phyloP scores from a whole-genome alignment of 2,888 invertebrate genomes.

The Cremastobaeus sp. region DNA sequence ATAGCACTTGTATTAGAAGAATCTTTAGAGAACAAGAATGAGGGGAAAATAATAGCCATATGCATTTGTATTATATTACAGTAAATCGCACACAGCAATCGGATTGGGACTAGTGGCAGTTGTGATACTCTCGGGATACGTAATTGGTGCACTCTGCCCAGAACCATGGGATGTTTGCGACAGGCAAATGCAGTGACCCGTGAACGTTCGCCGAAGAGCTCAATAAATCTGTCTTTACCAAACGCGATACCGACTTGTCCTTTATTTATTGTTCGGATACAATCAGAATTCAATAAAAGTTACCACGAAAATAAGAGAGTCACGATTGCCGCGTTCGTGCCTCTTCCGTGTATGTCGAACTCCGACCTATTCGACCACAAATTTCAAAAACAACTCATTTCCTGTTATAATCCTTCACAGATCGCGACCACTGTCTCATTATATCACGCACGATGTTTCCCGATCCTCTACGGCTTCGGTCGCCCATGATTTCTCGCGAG shows the following conservation, averaged over 20 bases:
- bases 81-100: conserved; percentile 62
- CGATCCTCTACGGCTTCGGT: no score
- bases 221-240: conserved; percentile 63
- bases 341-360: conserved; percentile 59
- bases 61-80: conserved; percentile 53
- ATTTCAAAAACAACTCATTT: conserved; percentile 49
- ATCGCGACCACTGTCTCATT: conserved; percentile 26
- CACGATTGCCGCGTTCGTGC: conserved; percentile 49
- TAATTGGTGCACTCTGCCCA: conserved; percentile 65
- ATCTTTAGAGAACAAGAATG: background rate
- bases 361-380: conserved; percentile 55
- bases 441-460: conserved; percentile 37
- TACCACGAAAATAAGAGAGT: conserved; percentile 62
- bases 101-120: conserved; percentile 62
- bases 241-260: conserved; percentile 62
- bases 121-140: conserved; percentile 61
- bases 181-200: conserved; percentile 62
- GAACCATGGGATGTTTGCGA: conserved; percentile 59
- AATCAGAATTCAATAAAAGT: conserved; percentile 59
- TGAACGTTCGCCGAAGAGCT: conserved; percentile 59
- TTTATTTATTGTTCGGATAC: conserved; percentile 63
- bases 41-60: conserved; percentile 23
- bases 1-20: background rate
- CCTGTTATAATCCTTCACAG: conserved; percentile 28
- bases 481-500: background rate